A percentile compares a stretch with the other conserved stretches of the same genome.
Conservation (phyloP, 2,888 invertebrate genomes). For the Phoronis australis region DNA sequence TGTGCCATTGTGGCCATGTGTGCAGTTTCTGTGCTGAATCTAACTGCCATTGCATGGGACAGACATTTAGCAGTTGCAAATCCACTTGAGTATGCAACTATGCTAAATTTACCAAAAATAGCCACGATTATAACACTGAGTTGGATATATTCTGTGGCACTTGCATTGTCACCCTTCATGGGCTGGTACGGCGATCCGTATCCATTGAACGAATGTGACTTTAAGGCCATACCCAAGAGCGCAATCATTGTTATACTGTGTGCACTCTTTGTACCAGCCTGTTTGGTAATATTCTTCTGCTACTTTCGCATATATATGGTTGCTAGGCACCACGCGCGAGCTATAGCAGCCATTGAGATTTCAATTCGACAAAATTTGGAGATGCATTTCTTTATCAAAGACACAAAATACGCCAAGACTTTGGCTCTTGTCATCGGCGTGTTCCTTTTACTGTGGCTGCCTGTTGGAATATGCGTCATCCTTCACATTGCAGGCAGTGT, state of each 20-base stretch:
- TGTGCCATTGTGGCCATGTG: slow-evolving; percentile 60
- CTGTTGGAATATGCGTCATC: slow-evolving; percentile 58
- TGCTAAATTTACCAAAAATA: slow-evolving; percentile 62
- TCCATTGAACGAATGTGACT: slow-evolving; percentile 17
- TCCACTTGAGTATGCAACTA: slow-evolving; percentile 61
- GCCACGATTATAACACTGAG: slow-evolving; percentile 59
- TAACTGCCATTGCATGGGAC: slow-evolving; percentile 63
- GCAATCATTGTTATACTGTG: slow-evolving; percentile 60
- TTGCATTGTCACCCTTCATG: slow-evolving; percentile 58
- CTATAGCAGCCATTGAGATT: slow-evolving; percentile 62
- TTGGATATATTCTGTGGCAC: slow-evolving; percentile 60
- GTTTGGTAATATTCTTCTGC: slow-evolving; percentile 59
- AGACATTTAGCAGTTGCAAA: slow-evolving; percentile 61
- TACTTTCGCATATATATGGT: slow-evolving; percentile 64
- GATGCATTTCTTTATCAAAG: slow-evolving; percentile 27
- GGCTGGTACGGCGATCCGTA: slow-evolving; percentile 37
- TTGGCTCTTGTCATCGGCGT: slow-evolving; percentile 62
- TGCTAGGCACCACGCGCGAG: slow-evolving; percentile 62
- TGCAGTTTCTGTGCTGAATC: slow-evolving; percentile 60
- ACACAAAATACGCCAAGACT: slow-evolving; percentile 61
- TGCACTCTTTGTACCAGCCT: slow-evolving; percentile 62
- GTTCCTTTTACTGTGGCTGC: slow-evolving; percentile 62
- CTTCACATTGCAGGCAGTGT: slow-evolving; percentile 38
- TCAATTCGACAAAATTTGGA: slow-evolving; percentile 53
- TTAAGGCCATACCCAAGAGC: slow-evolving; percentile 55